Percentiles rank a stretch among this genome's conserved stretches.
phyloP scores from a whole-genome alignment of 2,797 vertebrate genomes.

The Sebastes vulpes region DNA sequence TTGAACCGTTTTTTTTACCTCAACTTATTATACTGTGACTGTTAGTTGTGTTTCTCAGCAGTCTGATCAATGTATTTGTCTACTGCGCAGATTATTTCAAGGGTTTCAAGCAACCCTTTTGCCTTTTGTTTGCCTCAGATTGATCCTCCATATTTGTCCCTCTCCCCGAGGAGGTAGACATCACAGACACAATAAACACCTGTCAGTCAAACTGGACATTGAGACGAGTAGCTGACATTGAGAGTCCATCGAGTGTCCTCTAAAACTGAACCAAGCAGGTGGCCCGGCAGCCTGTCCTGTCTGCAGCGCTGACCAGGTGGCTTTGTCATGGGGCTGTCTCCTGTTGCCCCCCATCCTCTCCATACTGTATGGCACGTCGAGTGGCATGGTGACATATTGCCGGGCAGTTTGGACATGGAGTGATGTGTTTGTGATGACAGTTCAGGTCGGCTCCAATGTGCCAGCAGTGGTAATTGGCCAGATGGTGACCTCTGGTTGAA shows the following conservation, averaged over 20 bases:
- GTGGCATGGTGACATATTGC: conserved; percentile 87
- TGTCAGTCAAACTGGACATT: conserved; percentile 71
- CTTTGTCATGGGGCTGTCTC: conserved; percentile 81
- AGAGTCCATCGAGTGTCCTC: conserved; percentile 75
- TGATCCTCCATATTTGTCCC: conserved; percentile 23
- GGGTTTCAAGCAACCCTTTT: background rate
- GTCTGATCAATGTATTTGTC: conserved; percentile 12
- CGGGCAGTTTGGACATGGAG: conserved; percentile 85
- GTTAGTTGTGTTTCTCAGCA: background rate
- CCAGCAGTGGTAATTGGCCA: conserved; percentile 93
- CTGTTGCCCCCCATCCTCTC: conserved; percentile 72
- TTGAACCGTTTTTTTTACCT: background rate
- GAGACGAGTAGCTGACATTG: conserved; percentile 75
- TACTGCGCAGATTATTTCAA: conserved; percentile 19
- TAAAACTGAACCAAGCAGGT: conserved; percentile 75
- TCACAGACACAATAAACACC: conserved; percentile 61
- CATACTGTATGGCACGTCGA: conserved; percentile 76
- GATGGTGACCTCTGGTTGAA: conserved; percentile 95
- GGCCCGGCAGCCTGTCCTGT: conserved; percentile 76
- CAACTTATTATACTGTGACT: background rate
- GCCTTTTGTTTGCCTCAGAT: conserved; percentile 19
- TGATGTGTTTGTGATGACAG: conserved; percentile 91
- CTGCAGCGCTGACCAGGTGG: conserved; percentile 80
- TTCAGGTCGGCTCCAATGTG: conserved; percentile 90
- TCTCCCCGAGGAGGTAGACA: conserved; percentile 33